Conservation (phyloP, 2,888 invertebrate genomes). For the Tiphia femorata region DNA sequence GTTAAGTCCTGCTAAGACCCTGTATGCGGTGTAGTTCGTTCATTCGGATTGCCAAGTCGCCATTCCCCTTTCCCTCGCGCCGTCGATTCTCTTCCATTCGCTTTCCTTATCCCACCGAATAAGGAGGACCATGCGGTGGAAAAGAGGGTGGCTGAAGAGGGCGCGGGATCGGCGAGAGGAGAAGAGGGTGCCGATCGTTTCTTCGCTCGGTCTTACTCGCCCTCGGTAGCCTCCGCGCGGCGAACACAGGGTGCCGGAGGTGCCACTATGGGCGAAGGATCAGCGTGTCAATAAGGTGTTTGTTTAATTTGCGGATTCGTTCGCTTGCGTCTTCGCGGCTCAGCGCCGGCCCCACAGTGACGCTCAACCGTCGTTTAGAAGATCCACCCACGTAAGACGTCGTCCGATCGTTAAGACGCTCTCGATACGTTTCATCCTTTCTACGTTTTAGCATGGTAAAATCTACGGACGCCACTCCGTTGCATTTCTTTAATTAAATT, state of each 20-base stretch:
- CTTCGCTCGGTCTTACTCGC: too few species aligned
- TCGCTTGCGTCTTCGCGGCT: constrained; percentile 14
- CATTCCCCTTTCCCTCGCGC: constrained; percentile 21
- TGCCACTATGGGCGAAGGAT: constrained; percentile 49
- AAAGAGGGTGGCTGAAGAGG: too few species aligned
- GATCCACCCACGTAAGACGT: too few species aligned
- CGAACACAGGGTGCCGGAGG: constrained; percentile 6
- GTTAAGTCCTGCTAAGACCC: constrained; percentile 63
- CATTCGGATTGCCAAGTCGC: constrained; percentile 53
- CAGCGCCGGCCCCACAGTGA: constrained; percentile 16
- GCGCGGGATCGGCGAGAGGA: constrained; percentile 8
- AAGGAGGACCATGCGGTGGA: too few species aligned
- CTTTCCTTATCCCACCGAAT: constrained; percentile 15
- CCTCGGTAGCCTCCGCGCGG: too few species aligned
- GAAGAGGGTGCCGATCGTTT: too few species aligned
- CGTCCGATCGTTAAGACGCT: too few species aligned
- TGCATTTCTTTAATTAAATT: too few species aligned
- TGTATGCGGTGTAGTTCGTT: constrained; percentile 55
- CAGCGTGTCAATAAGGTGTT: constrained; percentile 63
- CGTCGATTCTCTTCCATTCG: constrained; percentile 8
- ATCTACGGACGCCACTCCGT: too few species aligned
- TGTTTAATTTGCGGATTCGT: constrained; percentile 63
- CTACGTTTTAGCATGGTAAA: too few species aligned
- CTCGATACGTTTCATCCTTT: too few species aligned
- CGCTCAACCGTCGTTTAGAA: constrained; percentile 19